Percentiles rank a stretch among this genome's conserved stretches.
These are phyloP conservation scores for Pyrrhosoma nymphula DNA, from an alignment of 2,888 invertebrate genomes.

Conservation along the genomic window DNA sequence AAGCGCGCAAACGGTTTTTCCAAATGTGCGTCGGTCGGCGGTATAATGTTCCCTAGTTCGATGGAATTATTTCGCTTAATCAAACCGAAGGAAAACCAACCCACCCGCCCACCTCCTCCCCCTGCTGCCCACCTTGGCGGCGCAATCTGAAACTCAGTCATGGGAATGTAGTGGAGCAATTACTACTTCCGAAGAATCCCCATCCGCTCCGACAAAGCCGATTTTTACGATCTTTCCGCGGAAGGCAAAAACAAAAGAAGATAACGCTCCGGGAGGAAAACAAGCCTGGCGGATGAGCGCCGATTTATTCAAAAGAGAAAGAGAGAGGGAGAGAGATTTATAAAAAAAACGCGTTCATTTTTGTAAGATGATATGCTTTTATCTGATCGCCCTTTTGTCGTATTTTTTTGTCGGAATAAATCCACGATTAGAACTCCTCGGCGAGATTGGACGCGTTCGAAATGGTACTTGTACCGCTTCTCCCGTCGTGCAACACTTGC, in stretches of 20 bases:
- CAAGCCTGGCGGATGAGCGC: neutral
- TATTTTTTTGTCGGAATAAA: neutral
- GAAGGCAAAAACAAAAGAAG: neutral
- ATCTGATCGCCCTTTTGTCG: neutral
- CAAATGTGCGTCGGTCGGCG: neutral
- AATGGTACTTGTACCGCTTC: too few species aligned
- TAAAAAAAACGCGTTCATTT: neutral
- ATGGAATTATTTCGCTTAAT: conserved; percentile 5
- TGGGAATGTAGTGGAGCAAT: neutral
- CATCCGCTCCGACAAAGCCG: neutral
- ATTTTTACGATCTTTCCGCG: neutral
- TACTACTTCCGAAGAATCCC: neutral
- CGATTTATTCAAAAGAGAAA: neutral
- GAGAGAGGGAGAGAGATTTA: neutral
- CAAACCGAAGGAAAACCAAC: neutral
- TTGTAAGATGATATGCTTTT: neutral
- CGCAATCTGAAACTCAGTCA: neutral
- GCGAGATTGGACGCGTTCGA: neutral
- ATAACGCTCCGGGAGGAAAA: neutral
- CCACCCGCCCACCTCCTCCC: too few species aligned
- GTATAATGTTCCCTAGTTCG: neutral
- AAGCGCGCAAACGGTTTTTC: neutral
- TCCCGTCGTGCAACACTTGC: too few species aligned
- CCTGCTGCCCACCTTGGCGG: neutral
- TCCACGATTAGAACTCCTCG: neutral